Base-by-base conservation (phyloP, 2,797 vertebrate genomes). In the Siniperca scherzeri region DNA sequence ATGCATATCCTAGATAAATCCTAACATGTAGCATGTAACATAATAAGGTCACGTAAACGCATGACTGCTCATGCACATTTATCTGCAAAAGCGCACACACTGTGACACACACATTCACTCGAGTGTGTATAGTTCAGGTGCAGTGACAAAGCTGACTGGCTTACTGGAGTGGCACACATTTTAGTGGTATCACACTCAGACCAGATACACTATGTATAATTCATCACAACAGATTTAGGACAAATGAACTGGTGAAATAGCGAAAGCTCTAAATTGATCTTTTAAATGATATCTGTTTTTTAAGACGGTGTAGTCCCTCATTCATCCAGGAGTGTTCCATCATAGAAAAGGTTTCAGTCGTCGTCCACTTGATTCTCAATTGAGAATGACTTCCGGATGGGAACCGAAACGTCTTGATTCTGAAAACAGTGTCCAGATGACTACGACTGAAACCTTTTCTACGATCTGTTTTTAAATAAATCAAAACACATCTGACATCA, bases 1-100 rank as follows among this genome's bases (percentile, higher is more conserved):
- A 89, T 69, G 79, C 76, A 71, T 9, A 82, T 66, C 80, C 38
- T 61, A 79, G 88, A 91, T 90, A 87, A 89, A 71, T 52, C 67
- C 57, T 17, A 30, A 81, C 80, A 90, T 4, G 17, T 30, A 30
- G 27, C 78, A 76, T 67, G 75, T 75, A 90, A 79, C 86, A 91
- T 92, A 93, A 94, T 92, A 92, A 92, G 91, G 90, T 92, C 93
- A 92, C 1, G 33, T 66, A 27, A 87, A 90, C 30, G 89, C 93
- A 84, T 92, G 89, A 89, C 73, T 85, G 94, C 87, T 89, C 71
- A 50, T 60, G 74, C 83, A 85, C 83, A 73, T 82, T 92, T 93
- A 93, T 92, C 88, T 89, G 68, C 80, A 77, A 70, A 88, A 83
- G 74, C 14, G 6, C 88, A 89, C 77, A 83, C 69, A 22, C 82